Evolutionary conservation across 1,140 invertebrate species (phyloP).

Genomic region (Drosophila funebris): DNA sequence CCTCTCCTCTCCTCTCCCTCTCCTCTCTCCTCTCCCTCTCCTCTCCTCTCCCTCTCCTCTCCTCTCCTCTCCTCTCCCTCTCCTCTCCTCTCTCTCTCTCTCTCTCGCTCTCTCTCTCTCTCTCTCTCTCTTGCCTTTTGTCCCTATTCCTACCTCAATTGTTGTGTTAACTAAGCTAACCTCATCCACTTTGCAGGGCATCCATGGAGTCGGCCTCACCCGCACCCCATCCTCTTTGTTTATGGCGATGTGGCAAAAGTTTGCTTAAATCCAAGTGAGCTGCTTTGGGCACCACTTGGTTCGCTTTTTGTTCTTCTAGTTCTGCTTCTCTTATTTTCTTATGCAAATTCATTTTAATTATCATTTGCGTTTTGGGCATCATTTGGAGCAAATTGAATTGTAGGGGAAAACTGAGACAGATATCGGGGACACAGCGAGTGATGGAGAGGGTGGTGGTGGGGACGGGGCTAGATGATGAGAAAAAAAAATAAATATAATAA

Average conservation of each 20-base stretch:
- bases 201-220: background rate
- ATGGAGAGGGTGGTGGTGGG: no score
- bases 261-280: slow-evolving; percentile 16
- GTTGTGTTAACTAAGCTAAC: no score
- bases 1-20: no score
- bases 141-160: no score
- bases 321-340: slow-evolving; percentile 62
- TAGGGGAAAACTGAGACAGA: slow-evolving; percentile 20
- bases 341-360: slow-evolving; percentile 78
- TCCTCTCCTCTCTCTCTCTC: background rate
- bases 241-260: slow-evolving; percentile 6
- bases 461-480: background rate
- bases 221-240: background rate
- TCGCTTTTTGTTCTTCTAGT: slow-evolving; percentile 11
- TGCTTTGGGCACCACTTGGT: slow-evolving; percentile 23
- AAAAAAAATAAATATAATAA: slow-evolving; percentile 15
- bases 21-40: no score
- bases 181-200: background rate
- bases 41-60: no score
- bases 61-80: no score
- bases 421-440: no score
- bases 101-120: background rate
- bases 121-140: background rate
- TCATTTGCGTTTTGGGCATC: slow-evolving; percentile 52
- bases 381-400: slow-evolving; percentile 66